Evolutionary conservation across 1,140 invertebrate genomes (phyloP).

Genomic region (Brachionus plicatilis): DNA sequence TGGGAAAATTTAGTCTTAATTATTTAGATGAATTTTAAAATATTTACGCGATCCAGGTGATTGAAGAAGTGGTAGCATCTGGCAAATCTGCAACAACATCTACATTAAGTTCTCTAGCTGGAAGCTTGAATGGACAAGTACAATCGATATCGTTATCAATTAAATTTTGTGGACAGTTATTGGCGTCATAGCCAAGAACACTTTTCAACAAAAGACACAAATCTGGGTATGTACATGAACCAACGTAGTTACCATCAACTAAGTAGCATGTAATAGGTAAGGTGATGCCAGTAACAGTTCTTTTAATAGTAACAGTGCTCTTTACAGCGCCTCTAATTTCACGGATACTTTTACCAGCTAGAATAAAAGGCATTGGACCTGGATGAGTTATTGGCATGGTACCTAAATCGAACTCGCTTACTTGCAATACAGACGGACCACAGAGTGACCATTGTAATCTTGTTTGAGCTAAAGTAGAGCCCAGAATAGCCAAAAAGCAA

Average conservation of each 20-base stretch:
- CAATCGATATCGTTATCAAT: conserved; percentile 19
- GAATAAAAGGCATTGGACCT: neutral
- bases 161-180: conserved; percentile 29
- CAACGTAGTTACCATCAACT: conserved; percentile 23
- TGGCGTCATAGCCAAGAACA: neutral
- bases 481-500: neutral
- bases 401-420: neutral
- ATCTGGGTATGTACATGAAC: conserved; percentile 31
- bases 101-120: neutral
- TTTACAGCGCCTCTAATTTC: conserved; percentile 20
- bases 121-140: conserved; percentile 35
- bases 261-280: conserved; percentile 35
- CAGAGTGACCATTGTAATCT: conserved; percentile 28
- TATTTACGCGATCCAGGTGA: conserved; percentile 1
- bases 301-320: neutral
- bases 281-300: neutral
- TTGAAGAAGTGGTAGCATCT: conserved; percentile 19
- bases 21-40: neutral
- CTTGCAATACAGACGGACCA: neutral
- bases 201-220: conserved; percentile 8
- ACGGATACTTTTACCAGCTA: neutral
- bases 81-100: neutral
- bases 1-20: neutral
- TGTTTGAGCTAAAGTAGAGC: neutral
- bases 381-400: conserved; percentile 36